Evolutionary conservation across 2,888 invertebrate genomes (phyloP).

Genomic region (Mycalesis mineus): DNA sequence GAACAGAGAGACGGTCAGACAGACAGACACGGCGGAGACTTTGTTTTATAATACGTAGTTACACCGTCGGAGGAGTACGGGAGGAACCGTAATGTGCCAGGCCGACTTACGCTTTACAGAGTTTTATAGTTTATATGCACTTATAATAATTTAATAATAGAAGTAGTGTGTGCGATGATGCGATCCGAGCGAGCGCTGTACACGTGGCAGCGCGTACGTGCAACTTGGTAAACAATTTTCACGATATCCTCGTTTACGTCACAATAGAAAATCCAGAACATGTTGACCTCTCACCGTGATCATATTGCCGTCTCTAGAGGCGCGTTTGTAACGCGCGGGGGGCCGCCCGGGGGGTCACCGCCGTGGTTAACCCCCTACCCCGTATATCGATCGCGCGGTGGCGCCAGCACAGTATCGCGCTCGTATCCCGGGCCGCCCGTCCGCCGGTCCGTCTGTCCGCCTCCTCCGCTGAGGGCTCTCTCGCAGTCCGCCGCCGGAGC

Average conservation of each 20-base stretch:
- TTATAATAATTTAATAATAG: too few species aligned
- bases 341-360: constrained; percentile 22
- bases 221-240: constrained; percentile 14
- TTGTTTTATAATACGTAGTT: too few species aligned
- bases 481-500: too few species aligned
- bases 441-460: neutral
- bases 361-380: constrained; percentile 32
- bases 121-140: too few species aligned
- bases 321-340: constrained; percentile 10
- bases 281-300: constrained; percentile 1
- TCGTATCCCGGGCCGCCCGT: constrained; percentile 26
- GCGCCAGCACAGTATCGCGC: constrained; percentile 43
- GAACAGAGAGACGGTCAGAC: too few species aligned
- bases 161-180: too few species aligned
- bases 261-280: constrained; percentile 10
- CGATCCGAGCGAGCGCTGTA: too few species aligned
- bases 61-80: too few species aligned
- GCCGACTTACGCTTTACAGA: too few species aligned
- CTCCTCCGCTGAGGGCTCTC: neutral
- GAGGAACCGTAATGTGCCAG: too few species aligned
- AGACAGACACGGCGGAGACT: too few species aligned
- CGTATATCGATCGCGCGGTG: constrained; percentile 53
- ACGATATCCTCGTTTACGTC: constrained; percentile 13
- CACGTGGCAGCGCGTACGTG: too few species aligned
- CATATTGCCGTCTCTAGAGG: constrained; percentile 3